phyloP scores from a whole-genome alignment of 1,140 invertebrate species.

The Atta colombica region DNA sequence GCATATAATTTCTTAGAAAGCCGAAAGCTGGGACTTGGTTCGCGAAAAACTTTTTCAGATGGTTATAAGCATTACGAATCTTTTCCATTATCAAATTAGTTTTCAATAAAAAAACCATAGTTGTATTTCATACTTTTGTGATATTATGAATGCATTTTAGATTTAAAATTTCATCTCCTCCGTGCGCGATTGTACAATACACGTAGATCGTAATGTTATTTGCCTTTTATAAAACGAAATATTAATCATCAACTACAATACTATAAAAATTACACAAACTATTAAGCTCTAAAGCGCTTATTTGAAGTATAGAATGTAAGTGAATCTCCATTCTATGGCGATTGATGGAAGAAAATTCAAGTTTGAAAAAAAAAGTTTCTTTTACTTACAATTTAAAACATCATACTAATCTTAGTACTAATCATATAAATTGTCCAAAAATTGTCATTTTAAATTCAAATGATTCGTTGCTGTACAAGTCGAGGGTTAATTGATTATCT shows the following conservation, averaged over 20 bases:
- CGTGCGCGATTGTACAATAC: background rate
- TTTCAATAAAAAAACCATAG: conserved; percentile 67
- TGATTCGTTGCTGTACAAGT: too few relatives aligned
- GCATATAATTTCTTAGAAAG: conserved; percentile 78
- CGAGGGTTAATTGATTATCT: too few relatives aligned
- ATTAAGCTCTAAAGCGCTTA: too few relatives aligned
- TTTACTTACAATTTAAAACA: too few relatives aligned
- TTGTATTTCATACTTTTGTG: background rate
- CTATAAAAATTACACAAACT: too few relatives aligned
- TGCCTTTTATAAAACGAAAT: background rate
- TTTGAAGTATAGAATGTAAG: too few relatives aligned
- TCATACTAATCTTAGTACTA: too few relatives aligned
- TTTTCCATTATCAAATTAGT: conserved; percentile 82
- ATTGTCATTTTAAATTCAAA: too few relatives aligned
- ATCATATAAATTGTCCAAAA: too few relatives aligned
- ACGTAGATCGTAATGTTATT: background rate
- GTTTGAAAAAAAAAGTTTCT: too few relatives aligned
- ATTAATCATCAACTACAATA: background rate
- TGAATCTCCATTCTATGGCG: too few relatives aligned
- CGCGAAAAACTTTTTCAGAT: conserved; percentile 45
- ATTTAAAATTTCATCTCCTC: background rate
- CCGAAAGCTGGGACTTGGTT: conserved; percentile 64
- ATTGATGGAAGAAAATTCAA: too few relatives aligned
- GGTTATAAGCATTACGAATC: conserved; percentile 68
- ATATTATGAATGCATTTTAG: conserved; percentile 23